Percentiles rank a stretch among this genome's conserved stretches.
phyloP scores from a whole-genome alignment of 2,113 vertebrate genomes.

The Choloepus hoffmanni region DNA sequence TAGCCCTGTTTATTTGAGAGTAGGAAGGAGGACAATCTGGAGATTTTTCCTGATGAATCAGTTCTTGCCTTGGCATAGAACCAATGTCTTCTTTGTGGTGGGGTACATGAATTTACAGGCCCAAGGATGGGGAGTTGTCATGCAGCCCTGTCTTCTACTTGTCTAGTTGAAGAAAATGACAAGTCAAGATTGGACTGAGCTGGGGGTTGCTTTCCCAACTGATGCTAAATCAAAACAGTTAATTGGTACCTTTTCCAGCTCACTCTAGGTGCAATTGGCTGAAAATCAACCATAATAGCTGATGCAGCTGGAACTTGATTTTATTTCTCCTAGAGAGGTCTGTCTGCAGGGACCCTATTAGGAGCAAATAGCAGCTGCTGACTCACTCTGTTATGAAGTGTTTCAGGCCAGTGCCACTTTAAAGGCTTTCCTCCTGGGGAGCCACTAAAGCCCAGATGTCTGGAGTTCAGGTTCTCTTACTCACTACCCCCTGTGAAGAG shows the following conservation, averaged over 20 bases:
- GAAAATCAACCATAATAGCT: conserved; percentile 56
- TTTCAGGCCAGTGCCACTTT: not conserved
- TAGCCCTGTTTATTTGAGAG: not conserved
- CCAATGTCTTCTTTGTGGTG: not conserved
- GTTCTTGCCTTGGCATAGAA: not conserved
- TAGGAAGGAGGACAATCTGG: not conserved
- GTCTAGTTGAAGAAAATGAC: not conserved
- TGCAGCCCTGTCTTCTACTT: not conserved
- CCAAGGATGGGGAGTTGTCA: not conserved
- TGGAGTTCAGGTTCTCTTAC: not conserved
- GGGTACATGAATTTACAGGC: not conserved
- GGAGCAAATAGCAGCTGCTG: not conserved
- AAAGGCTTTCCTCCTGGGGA: not conserved
- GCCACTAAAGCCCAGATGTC: not conserved
- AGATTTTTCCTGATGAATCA: not conserved
- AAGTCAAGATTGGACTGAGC: not conserved
- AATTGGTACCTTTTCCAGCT: conserved; percentile 61
- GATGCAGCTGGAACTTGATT: conserved; percentile 55
- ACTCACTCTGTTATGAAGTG: not conserved
- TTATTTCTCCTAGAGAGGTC: conserved; percentile 49
- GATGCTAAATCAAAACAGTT: conserved; percentile 60
- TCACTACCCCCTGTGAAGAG: not conserved
- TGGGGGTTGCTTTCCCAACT: not conserved
- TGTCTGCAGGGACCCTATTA: conserved; percentile 53
- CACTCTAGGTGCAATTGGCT: conserved; percentile 57